Conservation (phyloP, 2,113 vertebrate genomes). For the Thomomys bottae region DNA sequence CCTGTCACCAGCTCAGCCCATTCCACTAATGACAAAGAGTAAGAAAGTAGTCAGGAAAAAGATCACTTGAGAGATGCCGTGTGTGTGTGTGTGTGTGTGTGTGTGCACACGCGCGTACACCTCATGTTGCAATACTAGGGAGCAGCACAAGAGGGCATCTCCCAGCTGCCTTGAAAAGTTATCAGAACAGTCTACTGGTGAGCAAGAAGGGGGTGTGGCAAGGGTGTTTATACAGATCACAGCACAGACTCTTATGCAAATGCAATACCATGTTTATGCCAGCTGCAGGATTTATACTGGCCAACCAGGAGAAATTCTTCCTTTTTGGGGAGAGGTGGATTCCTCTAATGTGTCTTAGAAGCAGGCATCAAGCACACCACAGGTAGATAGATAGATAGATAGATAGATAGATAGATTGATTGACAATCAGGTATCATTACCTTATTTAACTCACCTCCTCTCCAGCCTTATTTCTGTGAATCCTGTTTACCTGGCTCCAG, state of each 20-base stretch:
- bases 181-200: too few relatives aligned
- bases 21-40: not conserved
- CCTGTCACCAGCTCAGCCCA: not conserved
- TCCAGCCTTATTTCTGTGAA: not conserved
- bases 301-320: too few relatives aligned
- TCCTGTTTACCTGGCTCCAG: not conserved
- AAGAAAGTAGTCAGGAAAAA: not conserved
- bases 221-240: not conserved
- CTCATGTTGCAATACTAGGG: not conserved
- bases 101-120: too few relatives aligned
- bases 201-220: not conserved
- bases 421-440: too few relatives aligned
- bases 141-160: not conserved
- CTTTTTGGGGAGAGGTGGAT: not conserved
- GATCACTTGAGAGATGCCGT: not conserved
- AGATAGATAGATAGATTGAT: too few relatives aligned
- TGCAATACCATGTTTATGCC: too few relatives aligned
- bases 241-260: not conserved
- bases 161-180: not conserved
- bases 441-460: not conserved
- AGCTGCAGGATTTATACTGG: too few relatives aligned
- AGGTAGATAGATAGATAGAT: too few relatives aligned
- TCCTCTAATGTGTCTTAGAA: not conserved
- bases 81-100: too few relatives aligned
- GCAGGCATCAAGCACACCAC: not conserved